Base-by-base conservation (phyloP, 2,888 invertebrate species). In the Gasteruption jaculator region DNA sequence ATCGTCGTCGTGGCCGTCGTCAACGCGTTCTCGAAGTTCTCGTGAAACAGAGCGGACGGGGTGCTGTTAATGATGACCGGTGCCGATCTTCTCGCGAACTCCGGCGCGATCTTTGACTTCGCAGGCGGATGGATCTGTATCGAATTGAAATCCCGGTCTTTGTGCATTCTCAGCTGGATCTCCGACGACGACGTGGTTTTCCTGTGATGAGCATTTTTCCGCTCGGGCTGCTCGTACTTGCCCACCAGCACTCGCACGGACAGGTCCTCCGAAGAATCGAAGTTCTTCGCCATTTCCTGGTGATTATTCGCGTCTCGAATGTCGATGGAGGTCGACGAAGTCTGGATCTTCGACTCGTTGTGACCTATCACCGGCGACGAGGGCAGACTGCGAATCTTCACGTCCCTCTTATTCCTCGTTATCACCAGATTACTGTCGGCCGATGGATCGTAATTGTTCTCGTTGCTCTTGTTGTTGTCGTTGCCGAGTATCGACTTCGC, bases 161-260 rank as follows among this genome's bases (percentile, higher is more conserved):
- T 59, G 49, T 55, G 53, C 38, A 48, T 39, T 15, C 68, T 61
- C 26, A 64, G 20, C 32, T 61, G 65, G 12, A 66, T 53, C 10
- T 66, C 68, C 16, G 61, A 51, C n/a, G n/a, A n/a, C n/a, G n/a
- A n/a, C n/a, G n/a, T n/a, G 15, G 45, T 57, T n/a, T 57, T 54
- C 25, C 51, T 53, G 16, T 56, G 35, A n/a, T n/a, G n/a, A n/a
- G n/a, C n/a, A n/a, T n/a, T 35, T 45, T n/a, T n/a, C n/a, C n/a
- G n/a, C 16, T 59, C 60, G 7, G 59, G 61, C 19, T 60, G 71
- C 62, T 87, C 87, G 72, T 87, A 88, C 56, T 84, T 81, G 47
- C 81, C 87, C 45, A 88, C 86, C 56, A 89, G 71, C 49, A 82
- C 83, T 63, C 81, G 81, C 50, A 89, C 85, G 47, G 85, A 86